Evolutionary conservation across 1,140 invertebrate species (phyloP), one percentile per base, ranked within the genome.

Genomic region (Psilanteris sp.): DNA sequence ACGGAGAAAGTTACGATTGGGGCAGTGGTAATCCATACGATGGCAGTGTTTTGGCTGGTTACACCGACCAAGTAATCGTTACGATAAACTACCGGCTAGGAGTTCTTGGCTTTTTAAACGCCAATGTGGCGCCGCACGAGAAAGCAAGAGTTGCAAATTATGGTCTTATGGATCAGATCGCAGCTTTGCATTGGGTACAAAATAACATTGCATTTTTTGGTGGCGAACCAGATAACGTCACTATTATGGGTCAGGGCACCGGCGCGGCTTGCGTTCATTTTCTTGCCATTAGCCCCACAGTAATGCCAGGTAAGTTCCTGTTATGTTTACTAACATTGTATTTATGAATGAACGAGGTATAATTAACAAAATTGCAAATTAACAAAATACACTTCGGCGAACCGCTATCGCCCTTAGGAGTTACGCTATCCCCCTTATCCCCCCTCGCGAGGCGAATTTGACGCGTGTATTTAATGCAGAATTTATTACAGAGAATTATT

Each of bases 41-140:
- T 84, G 97, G 96, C 48, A 95, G 95, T 67, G 94, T 97, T 16
- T 89, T 99, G 62, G 94, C 96, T 41, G 94, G 96, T 80, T 96
- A 96, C 81, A 93, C 96, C 3, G 93, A 97, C 74, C 91, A 98
- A 80, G 94, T 99, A 55, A 96, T 99, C 62, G 94, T 99, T 75
- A 97, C 97, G 10, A 92, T 99, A 75, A 99, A 99, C 90, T 99
- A 98, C 89, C 91, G 98, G 50, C 92, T 99, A 26, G 98, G 97
- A n/a, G 94, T 98, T 70, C 90, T 99, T 80, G 97, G 94, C 78
- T 96, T 96, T 88, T 90, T 96, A 44, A 96, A 96, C 87, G 93
- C 94, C 44, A 96, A 96, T 85, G 93, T 93, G 41, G 93, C 93
- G 80, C 93, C 93, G 0, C 91, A 93, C 81, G 87, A 92, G 43